Percentiles rank a stretch among this genome's conserved stretches.
These are phyloP conservation scores for Mionectes macconnelli DNA, from an alignment of 2,113 vertebrate genomes.

Conservation along the genomic window DNA sequence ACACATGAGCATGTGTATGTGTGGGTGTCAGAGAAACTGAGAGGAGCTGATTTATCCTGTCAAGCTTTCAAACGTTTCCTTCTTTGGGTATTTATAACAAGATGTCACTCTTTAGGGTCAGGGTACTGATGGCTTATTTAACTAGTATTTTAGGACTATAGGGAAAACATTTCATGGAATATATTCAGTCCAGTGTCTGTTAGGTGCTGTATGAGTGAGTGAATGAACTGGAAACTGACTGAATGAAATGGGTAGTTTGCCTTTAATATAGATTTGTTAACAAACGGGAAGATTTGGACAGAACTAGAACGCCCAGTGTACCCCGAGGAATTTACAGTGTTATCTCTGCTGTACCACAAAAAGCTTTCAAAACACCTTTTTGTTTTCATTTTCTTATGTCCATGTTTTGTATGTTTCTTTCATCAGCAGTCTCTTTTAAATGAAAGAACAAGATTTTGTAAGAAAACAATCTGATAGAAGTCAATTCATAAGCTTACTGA, in stretches of 20 bases:
- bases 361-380: background rate
- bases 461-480: background rate
- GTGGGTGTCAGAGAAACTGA: background rate
- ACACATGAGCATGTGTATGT: background rate
- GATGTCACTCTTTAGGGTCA: background rate
- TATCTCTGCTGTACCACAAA: background rate
- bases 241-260: background rate
- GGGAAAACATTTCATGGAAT: background rate
- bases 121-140: background rate
- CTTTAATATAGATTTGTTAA: background rate
- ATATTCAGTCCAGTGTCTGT: background rate
- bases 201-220: background rate
- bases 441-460: background rate
- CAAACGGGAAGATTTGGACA: background rate
- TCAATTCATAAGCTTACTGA: background rate
- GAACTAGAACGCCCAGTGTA: background rate
- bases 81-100: constrained; percentile 10
- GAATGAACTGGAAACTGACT: background rate
- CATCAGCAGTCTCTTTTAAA: background rate
- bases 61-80: background rate
- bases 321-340: background rate
- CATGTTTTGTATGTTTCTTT: background rate
- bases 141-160: background rate
- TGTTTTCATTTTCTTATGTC: background rate
- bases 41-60: background rate